These are phyloP conservation scores for Hyperoplus immaculatus DNA, from an alignment of 2,797 vertebrate species.

Conservation along the genomic window DNA sequence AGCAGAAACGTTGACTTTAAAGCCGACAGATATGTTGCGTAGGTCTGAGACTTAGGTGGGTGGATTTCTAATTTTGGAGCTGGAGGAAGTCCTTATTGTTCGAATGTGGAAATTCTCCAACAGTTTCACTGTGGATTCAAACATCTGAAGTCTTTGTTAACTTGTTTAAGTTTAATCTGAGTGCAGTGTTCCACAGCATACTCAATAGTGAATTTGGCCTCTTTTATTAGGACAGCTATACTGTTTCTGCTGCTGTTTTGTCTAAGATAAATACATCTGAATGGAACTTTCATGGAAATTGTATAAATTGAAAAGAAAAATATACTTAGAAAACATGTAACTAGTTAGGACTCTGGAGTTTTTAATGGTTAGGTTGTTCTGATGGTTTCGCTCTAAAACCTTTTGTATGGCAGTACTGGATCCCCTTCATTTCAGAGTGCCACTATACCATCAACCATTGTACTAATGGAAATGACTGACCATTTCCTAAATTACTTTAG, in stretches of 20 bases:
- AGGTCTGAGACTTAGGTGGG: constrained; percentile 16
- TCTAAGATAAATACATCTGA: background rate
- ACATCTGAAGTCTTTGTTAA: background rate
- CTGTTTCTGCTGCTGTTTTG: background rate
- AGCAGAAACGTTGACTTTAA: constrained; percentile 20
- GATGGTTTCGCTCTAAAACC: background rate
- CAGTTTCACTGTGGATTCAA: background rate
- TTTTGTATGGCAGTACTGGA: background rate
- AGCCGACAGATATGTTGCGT: constrained; percentile 7
- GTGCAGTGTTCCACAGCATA: constrained; percentile 9
- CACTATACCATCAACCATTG: background rate
- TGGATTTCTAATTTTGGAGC: constrained; percentile 43
- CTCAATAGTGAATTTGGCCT: background rate
- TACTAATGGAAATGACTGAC: background rate
- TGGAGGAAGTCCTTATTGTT: constrained; percentile 14
- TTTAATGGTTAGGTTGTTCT: background rate
- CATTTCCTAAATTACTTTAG: background rate
- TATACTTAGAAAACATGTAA: background rate
- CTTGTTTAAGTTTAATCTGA: background rate
- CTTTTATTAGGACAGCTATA: background rate
- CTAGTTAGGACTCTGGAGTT: background rate
- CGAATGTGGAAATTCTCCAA: background rate
- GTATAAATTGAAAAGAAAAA: background rate
- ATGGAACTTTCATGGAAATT: no score
- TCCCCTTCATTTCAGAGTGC: background rate